phyloP scores from a whole-genome alignment of 2,113 vertebrate species.

The Scomber colias region DNA sequence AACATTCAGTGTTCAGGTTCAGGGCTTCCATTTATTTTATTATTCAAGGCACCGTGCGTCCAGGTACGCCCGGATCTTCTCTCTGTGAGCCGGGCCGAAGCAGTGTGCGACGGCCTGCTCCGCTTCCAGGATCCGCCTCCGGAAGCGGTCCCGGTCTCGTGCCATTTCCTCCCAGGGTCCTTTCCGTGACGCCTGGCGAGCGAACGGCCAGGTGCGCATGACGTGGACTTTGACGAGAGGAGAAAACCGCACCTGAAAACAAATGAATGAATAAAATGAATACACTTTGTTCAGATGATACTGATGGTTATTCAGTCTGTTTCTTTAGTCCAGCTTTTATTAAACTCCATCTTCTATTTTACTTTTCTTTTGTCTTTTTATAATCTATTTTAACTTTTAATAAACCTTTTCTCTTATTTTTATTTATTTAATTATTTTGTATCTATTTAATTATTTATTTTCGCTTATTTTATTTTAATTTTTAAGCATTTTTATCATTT shows the following conservation, averaged over 20 bases:
- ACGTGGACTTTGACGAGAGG: constrained; percentile 85
- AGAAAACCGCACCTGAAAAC: constrained; percentile 88
- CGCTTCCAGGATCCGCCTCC: constrained; percentile 81
- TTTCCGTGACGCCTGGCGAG: constrained; percentile 84
- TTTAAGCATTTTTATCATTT: too few species aligned
- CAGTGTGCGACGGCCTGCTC: constrained; percentile 84
- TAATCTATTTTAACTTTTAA: too few species aligned
- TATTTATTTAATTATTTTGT: too few species aligned
- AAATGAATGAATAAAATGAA: not conserved
- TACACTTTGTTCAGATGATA: too few species aligned
- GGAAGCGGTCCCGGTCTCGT: constrained; percentile 89
- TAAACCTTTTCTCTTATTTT: too few species aligned
- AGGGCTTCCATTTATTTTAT: constrained; percentile 4
- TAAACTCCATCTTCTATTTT: too few species aligned
- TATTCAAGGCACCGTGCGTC: constrained; percentile 42
- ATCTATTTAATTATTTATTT: too few species aligned
- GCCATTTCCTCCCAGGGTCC: constrained; percentile 91
- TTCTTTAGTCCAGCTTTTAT: too few species aligned
- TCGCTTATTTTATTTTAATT: too few species aligned
- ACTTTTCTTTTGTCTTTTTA: too few species aligned
- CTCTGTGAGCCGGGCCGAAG: constrained; percentile 79
- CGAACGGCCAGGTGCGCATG: constrained; percentile 89
- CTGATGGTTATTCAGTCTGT: too few species aligned
- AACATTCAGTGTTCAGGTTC: constrained; percentile 51
- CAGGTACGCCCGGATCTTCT: constrained; percentile 70